A percentile compares a stretch with the other conserved stretches of the same genome.
Evolutionary conservation across 2,797 vertebrate species (phyloP).

Genomic region (Crax fasciolata): DNA sequence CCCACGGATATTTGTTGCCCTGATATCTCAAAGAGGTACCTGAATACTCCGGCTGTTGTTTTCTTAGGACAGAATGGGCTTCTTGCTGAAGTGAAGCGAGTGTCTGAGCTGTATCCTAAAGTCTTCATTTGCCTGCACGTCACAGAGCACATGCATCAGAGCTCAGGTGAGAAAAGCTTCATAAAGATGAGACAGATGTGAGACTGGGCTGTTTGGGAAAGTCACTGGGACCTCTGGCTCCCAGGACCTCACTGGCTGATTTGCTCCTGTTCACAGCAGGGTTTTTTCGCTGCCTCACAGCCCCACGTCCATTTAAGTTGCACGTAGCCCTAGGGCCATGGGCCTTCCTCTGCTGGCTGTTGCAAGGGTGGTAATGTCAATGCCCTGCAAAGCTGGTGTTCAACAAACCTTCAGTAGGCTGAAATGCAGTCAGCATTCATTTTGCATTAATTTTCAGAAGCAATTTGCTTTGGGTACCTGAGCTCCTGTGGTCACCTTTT

Average conservation of each 20-base stretch:
- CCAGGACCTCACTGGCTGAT: not conserved
- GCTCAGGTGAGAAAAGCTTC: not conserved
- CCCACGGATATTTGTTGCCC: not conserved
- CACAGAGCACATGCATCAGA: fast-evolving
- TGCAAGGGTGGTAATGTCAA: not conserved
- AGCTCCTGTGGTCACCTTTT: not conserved
- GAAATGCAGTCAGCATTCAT: not conserved
- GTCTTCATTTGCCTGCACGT: not conserved
- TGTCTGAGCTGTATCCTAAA: not conserved
- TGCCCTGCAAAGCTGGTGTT: not conserved
- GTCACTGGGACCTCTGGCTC: not conserved
- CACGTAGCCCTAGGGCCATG: not conserved
- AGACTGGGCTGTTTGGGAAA: not conserved
- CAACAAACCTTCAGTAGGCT: not conserved
- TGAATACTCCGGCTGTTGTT: not conserved
- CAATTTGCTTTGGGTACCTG: not conserved
- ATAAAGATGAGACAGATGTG: fast-evolving
- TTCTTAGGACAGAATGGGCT: not conserved
- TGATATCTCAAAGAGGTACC: not conserved
- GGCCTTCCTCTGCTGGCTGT: not conserved
- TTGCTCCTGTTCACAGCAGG: fast-evolving
- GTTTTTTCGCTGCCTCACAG: not conserved
- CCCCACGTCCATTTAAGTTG: fast-evolving
- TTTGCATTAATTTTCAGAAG: not conserved
- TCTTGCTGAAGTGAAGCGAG: not conserved